Conservation (phyloP, 2,888 invertebrate genomes). For the Drosophila ezoana region DNA sequence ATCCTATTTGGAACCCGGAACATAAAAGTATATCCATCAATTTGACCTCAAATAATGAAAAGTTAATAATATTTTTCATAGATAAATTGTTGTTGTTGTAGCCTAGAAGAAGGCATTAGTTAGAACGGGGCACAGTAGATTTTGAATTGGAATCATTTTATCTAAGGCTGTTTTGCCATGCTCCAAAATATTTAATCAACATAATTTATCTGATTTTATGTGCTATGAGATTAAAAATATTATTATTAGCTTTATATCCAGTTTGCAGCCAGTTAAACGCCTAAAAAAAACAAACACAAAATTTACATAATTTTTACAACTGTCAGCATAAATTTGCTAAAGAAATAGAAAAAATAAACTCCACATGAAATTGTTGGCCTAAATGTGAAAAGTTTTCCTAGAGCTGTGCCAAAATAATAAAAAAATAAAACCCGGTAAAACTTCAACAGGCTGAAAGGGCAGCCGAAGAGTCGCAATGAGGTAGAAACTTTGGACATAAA, state of each 20-base stretch:
- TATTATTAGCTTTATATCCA: conserved; percentile 6
- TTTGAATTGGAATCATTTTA: no score
- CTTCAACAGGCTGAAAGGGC: conserved; percentile 2
- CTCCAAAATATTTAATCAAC: no score
- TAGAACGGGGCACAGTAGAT: no score
- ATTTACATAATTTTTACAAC: conserved; percentile 63
- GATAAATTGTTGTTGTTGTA: no score
- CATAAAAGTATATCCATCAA: no score
- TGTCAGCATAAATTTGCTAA: conserved; percentile 63
- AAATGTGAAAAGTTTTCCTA: conserved; percentile 67
- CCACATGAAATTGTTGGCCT: conserved; percentile 41
- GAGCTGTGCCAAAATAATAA: conserved; percentile 48
- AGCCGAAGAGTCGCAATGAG: conserved; percentile 3
- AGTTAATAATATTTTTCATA: no score
- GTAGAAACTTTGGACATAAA: conserved; percentile 62
- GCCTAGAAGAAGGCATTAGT: no score
- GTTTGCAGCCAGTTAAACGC: conserved; percentile 34
- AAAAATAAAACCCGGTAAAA: conserved; percentile 14
- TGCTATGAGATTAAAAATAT: not conserved
- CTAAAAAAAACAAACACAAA: conserved; percentile 21
- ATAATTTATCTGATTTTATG: conserved; percentile 23
- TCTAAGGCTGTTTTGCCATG: no score
- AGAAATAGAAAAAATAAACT: conserved; percentile 44
- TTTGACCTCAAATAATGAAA: no score
- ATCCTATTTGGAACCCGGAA: no score